phyloP scores from a whole-genome alignment of 2,113 vertebrate species.

The Urocynchramus pylzowi region DNA sequence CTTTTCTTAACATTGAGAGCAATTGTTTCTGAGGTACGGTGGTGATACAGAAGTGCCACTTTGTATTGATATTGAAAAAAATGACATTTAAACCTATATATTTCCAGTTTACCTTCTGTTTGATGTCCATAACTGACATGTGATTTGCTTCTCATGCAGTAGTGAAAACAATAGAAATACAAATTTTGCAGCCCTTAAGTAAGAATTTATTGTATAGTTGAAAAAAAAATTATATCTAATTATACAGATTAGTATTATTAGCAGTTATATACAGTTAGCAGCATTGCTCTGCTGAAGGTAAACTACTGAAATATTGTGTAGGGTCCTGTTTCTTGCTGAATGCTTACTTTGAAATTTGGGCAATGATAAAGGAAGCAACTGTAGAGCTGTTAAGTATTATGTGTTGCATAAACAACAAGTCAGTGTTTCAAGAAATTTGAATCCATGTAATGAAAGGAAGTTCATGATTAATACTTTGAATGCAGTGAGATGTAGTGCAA shows the following conservation, averaged over 20 bases:
- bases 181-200: not conserved
- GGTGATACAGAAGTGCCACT: not conserved
- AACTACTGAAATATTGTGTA: not conserved
- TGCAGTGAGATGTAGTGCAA: not conserved
- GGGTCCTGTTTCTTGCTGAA: not conserved
- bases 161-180: not conserved
- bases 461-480: not conserved
- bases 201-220: not conserved
- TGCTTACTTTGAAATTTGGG: not conserved
- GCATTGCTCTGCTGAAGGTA: not conserved
- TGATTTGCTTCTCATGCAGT: not conserved
- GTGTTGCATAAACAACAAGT: not conserved
- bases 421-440: not conserved
- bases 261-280: too few relatives aligned
- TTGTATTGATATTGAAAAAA: not conserved
- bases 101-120: not conserved
- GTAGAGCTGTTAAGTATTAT: not conserved
- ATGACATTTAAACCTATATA: fast-evolving
- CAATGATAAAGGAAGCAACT: not conserved
- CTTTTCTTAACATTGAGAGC: not conserved
- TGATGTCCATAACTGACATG: not conserved
- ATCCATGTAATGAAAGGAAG: not conserved
- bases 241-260: not conserved
- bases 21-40: not conserved
- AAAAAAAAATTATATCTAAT: not conserved